Percentiles rank a stretch among this genome's conserved stretches.
Conservation (phyloP, 2,888 invertebrate genomes). For the Scaptomyza tumidula region DNA sequence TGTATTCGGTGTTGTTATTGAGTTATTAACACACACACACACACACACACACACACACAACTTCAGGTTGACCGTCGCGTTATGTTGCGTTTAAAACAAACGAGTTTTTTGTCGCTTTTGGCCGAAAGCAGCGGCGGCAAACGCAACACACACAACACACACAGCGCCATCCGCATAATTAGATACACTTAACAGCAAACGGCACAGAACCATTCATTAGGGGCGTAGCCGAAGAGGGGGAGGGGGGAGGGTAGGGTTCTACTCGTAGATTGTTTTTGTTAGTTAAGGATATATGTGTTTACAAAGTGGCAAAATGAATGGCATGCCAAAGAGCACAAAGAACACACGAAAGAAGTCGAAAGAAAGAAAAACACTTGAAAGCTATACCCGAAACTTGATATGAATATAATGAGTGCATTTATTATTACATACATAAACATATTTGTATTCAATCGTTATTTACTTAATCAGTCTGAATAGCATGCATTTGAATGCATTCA, state of each 20-base stretch:
- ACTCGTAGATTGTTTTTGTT: conserved; percentile 11
- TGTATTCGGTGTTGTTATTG: conserved; percentile 68
- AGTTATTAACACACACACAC: conserved; percentile 70
- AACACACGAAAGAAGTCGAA: background rate
- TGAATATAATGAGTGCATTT: conserved; percentile 39
- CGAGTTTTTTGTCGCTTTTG: conserved; percentile 63
- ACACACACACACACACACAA: conserved; percentile 17
- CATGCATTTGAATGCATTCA: conserved; percentile 1
- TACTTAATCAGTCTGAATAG: conserved; percentile 11
- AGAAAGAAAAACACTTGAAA: background rate
- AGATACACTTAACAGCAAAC: conserved; percentile 73
- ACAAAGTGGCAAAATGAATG: conserved; percentile 46
- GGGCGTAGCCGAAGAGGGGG: conserved; percentile 54
- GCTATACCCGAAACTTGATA: background rate
- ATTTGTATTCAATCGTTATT: background rate
- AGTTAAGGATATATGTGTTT: conserved; percentile 50
- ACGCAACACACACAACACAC: conserved; percentile 53
- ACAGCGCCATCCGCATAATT: conserved; percentile 74
- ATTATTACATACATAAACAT: conserved; percentile 2
- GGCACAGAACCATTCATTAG: conserved; percentile 65
- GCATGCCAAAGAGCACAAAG: too few relatives aligned
- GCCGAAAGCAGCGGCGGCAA: conserved; percentile 26
- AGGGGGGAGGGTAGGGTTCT: background rate
- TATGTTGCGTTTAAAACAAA: conserved; percentile 58
- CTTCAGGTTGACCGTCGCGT: conserved; percentile 41